Evolutionary conservation across 2,888 invertebrate species (phyloP), one percentile per base, ranked within the genome.

Genomic region (Drosophila greeni): DNA sequence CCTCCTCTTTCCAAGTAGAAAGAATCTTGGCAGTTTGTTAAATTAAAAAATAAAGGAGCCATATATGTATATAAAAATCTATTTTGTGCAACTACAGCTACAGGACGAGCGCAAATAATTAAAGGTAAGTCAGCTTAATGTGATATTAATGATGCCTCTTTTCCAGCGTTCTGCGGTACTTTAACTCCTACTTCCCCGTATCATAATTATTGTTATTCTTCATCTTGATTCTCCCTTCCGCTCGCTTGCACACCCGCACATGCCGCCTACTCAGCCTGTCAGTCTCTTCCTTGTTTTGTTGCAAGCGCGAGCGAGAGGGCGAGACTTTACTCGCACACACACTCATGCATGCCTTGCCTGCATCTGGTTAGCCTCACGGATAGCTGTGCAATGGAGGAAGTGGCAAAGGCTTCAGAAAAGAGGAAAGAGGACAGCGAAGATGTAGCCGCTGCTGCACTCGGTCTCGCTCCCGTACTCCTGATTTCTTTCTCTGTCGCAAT

Each of bases 241-340:
- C 55, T 49, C 37, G 24, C 39, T 29, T 18, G n/a, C 33, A 12
- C 56, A 52, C 60, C 42, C 34, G 16, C 59, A 75, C 54, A 66
- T 59, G 56, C 77, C 81, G 81, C 75, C 81, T 77, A 74, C 81
- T 59, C 77, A 66, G 40, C 57, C 33, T 20, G n/a, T 16, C 23
- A 54, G 47, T 60, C 49, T 65, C 61, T 65, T 66, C 39, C 71
- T 49, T 73, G 59, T 66, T 73, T 61, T 26, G 48, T 52, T 66
- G 14, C 18, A 43, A 40, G 49, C 18, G 36, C 18, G 23, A 57
- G 37, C 34, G 26, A 33, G 29, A 70, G 29, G 40, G 45, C 34
- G 29, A 54, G n/a, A 34, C 11, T 7, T 54, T 18, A 49, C 40
- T 48, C 26, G 43, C 26, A 57, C 39, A 31, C 5, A 48, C 20